Base-by-base conservation (phyloP, 2,113 vertebrate species). In the Brachyhypopomus occidentalis region DNA sequence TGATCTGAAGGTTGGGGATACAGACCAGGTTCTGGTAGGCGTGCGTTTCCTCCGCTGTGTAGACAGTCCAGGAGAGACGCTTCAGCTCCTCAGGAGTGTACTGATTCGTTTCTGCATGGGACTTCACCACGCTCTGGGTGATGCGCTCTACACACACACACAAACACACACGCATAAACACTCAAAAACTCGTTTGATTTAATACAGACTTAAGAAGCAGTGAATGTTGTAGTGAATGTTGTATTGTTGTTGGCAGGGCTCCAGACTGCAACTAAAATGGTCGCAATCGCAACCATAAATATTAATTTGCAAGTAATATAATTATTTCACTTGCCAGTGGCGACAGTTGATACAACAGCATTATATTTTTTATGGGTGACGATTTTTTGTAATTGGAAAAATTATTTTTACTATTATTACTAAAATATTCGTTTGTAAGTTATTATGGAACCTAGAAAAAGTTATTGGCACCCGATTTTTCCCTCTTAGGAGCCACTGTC, bases 91-190 rank as follows among this genome's bases (percentile, higher is more conserved):
- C 95, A 0, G 90, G 87, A 0, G 93, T 94, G 92, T 96, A 96
- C 88, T 96, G 96, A 83, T 95, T 95, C 0, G 96, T 97, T 89
- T 97, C 96, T 45, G 95, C 87, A 77, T 97, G 95, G 0, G 96
- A 97, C 88, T 96, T 96, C 76, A 96, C 89, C 89, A 97, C 94
- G 19, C 93, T 97, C 91, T 97, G 95, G 11, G 93, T 92, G 27
- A 96, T 90, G 1, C 88, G 92, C 74, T 97, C 96, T 97, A 88
- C 25, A 38, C 77, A 22, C 55, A 63, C 45, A 70, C 69, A 75
- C 20, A 58, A 45, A 12, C 22, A 78, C 22, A 70, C 25, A 77
- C 23, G 52, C 23, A 45, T 7, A 14, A 1, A 70, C 2, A 38
- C 3, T 30, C 64, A 60, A 14, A 27, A n/a, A 38, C 38, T 56